Base-by-base conservation (phyloP, 1,140 invertebrate species). In the Lordiphosa collinella region DNA sequence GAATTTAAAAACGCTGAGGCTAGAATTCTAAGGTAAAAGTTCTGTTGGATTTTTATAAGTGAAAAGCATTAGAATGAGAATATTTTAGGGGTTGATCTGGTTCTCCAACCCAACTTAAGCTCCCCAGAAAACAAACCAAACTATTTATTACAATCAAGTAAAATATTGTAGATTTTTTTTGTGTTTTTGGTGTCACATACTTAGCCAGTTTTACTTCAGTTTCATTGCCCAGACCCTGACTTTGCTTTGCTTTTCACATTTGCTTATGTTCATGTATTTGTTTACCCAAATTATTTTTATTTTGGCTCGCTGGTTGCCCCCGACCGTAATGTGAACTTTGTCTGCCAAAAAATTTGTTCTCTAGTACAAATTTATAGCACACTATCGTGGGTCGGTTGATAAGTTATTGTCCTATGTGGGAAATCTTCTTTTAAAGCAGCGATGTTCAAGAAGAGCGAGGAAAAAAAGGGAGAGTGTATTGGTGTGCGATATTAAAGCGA, bases 261-360 rank as follows among this genome's bases (percentile, higher is more conserved):
- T 25, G 6, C 16, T 2, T 2, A 18, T 25, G 22, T 25, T 6
- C 3, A 18, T 25, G 22, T 25, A 7, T 54, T 43, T 47, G 55
- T 61, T 63, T 57, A 37, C 47, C 31, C 63, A 58, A 61, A 57
- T 54, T 51, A 55, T 63, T 52, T 74, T 41, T 58, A 65, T 69
- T 60, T 58, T 46, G 37, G 25, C 36, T 53, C 12, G 12, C 29
- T 56, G 22, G 56, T 32, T 35, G 44, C 12, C 50, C 14, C 60
- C 34, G 50, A 47, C 43, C 14, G 36, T 63, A 80, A 80, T 76
- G 78, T 43, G 66, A 82, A 82, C 76, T 80, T 82, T 82, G 76
- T 82, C 76, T 82, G 61, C 18, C 18, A 31, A 34, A 64, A 38
- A 38, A 18, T 18, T 2, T 18, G 4, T 18, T 18, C 4, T 18